Evolutionary conservation across 1,140 invertebrate species (phyloP).

Genomic region (Tyrophagus putrescentiae): DNA sequence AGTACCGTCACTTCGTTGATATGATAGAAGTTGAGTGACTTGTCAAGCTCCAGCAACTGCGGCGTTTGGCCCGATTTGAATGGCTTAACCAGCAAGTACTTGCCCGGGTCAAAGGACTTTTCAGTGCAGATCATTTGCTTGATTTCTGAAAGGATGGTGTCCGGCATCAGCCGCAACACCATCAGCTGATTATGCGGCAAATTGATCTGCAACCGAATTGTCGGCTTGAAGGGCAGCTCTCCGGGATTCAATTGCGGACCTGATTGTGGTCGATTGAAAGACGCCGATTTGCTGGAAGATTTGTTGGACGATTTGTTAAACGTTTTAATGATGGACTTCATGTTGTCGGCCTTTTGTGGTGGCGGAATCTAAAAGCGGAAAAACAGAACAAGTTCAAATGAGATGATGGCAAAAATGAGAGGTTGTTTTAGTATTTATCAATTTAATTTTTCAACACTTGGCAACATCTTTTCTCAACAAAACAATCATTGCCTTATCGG

Average conservation of each 20-base stretch:
- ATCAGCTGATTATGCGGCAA: conserved; percentile 65
- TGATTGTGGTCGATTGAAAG: conserved; percentile 3
- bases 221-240: conserved; percentile 37
- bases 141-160: conserved; percentile 48
- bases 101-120: conserved; percentile 53
- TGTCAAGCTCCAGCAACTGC: conserved; percentile 24
- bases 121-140: conserved; percentile 59
- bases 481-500: no score
- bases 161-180: conserved; percentile 52
- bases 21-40: conserved; percentile 24
- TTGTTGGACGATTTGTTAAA: background rate
- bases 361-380: background rate
- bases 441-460: no score
- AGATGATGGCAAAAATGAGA: no score
- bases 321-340: background rate
- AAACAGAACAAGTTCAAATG: no score
- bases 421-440: no score
- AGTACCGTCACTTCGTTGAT: conserved; percentile 26
- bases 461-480: no score
- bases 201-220: conserved; percentile 60
- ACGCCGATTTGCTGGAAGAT: background rate
- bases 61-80: conserved; percentile 8
- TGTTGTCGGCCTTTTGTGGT: background rate
- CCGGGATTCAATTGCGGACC: background rate
- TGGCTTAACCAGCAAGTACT: conserved; percentile 47